Evolutionary conservation across 2,113 vertebrate genomes (phyloP), one percentile per base, ranked within the genome.

Genomic region (Ia io): DNA sequence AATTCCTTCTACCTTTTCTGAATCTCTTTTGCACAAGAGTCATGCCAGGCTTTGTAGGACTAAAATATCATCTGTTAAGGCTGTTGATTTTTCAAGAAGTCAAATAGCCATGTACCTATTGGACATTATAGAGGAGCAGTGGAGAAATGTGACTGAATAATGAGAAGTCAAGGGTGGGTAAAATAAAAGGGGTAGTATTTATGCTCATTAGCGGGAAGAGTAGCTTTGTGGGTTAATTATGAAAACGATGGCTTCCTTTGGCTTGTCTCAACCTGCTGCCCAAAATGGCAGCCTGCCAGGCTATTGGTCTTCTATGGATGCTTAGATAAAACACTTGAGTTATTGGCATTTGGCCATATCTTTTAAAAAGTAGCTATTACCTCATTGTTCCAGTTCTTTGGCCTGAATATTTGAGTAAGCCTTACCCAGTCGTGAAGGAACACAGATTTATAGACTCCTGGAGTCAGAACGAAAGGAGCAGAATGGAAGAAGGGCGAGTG

Each of bases 311-410:
- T 93, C 28, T 79, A 10, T 94, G 63, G 87, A 67, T 53, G 44
- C 63, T 76, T 53, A 77, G 90, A 88, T 85, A 61, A 69, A 35
- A 37, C 80, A 53, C 78, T 70, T 92, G 93, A 83, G 37, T 90
- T 95, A 67, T 28, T 92, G 77, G 67, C 70, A 76, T 93, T 95
- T 94, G n/a, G 63, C 91, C 79, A 65, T 53, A 49, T 91, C 13
- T 86, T n/a, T 94, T 84, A 42, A 28, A 35, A 86, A 94, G 77
- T 42, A 95, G 59, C n/a, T 71, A 88, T 88, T 90, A 89, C 61
- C 28, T 93, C 85, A 88, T 97, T 53, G 76, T 74, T 96, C 67
- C 84, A 85, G 76, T 94, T 96, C 49, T 88, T 88, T 93, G 90
- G 69, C 76, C 77, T 95, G 49, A 28, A 74, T 94, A 92, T 93